Percentiles rank a stretch among this genome's conserved stretches.
Evolutionary conservation across 37 sponge, comb jelly and placozoan genomes (phyloP).

Genomic region (Eunapius fragilis): DNA sequence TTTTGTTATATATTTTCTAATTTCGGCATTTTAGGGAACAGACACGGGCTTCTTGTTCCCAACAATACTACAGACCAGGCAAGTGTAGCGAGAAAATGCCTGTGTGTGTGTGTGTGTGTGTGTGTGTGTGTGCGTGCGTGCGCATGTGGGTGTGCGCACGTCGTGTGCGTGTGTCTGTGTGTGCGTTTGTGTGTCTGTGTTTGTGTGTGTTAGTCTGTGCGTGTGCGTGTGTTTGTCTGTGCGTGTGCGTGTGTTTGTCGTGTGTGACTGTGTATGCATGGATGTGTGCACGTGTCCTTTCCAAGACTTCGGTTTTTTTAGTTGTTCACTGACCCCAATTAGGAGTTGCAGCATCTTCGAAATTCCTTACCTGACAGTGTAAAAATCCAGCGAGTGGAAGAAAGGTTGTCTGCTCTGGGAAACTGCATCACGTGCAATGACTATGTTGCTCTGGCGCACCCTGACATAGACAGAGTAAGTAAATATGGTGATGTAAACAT

Average conservation of each 20-base stretch:
- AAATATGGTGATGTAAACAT: too few species aligned
- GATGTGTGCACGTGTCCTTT: neutral
- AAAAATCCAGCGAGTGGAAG: conserved; percentile 95
- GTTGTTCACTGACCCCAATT: conserved; percentile 8
- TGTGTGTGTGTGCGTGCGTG: neutral
- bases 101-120: neutral
- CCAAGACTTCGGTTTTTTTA: neutral
- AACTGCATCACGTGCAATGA: conserved; percentile 98
- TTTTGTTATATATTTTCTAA: neutral
- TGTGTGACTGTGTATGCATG: neutral
- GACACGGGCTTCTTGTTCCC: conserved; percentile 95
- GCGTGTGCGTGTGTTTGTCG: neutral
- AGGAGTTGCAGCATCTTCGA: conserved; percentile 94
- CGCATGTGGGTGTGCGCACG: neutral
- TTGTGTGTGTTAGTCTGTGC: neutral
- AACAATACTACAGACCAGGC: conserved; percentile 91
- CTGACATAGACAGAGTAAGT: conserved; percentile 94
- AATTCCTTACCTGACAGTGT: conserved; percentile 95
- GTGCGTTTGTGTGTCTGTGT: neutral
- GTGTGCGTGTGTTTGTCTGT: neutral
- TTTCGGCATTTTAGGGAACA: conserved; percentile 71
- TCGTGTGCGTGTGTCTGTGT: neutral
- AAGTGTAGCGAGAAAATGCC: neutral
- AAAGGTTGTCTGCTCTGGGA: conserved; percentile 96
- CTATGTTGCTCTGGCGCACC: conserved; percentile 97